phyloP scores from a whole-genome alignment of 2,113 vertebrate species.

The Crotophaga sulcirostris region DNA sequence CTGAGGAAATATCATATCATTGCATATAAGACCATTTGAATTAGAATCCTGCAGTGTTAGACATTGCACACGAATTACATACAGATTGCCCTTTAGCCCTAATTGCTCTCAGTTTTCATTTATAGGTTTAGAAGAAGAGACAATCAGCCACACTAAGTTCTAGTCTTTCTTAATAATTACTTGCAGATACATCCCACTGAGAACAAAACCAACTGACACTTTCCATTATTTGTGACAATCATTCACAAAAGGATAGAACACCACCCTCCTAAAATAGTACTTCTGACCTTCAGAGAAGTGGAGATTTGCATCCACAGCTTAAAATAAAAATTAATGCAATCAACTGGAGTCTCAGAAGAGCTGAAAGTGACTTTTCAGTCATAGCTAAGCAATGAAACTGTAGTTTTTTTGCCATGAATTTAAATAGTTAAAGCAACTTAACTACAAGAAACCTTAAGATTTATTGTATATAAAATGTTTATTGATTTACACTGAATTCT shows the following conservation, averaged over 20 bases:
- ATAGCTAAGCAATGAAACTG: not conserved
- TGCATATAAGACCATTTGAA: conserved; percentile 27
- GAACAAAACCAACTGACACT: conserved; percentile 45
- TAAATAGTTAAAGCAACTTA: not conserved
- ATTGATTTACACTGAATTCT: not conserved
- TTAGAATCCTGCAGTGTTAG: conserved; percentile 52
- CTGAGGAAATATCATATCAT: conserved; percentile 47
- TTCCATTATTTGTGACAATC: conserved; percentile 31
- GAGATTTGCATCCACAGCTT: not conserved
- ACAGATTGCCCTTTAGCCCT: conserved; percentile 63
- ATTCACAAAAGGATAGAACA: not conserved
- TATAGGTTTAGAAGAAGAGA: conserved; percentile 45
- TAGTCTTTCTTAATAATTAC: conserved; percentile 53
- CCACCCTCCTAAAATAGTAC: not conserved
- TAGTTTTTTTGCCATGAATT: not conserved
- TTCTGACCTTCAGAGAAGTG: not conserved
- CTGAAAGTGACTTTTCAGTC: not conserved
- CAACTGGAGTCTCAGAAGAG: not conserved
- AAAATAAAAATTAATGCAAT: not conserved
- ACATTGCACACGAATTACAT: conserved; percentile 47
- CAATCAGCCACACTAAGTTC: not conserved
- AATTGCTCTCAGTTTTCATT: conserved; percentile 55
- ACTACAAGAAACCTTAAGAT: not conserved
- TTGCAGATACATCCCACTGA: conserved; percentile 47
- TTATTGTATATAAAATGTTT: fast-evolving